These are phyloP conservation scores for Lasioglossum villosulum DNA, from an alignment of 2,888 invertebrate genomes.

Conservation along the genomic window DNA sequence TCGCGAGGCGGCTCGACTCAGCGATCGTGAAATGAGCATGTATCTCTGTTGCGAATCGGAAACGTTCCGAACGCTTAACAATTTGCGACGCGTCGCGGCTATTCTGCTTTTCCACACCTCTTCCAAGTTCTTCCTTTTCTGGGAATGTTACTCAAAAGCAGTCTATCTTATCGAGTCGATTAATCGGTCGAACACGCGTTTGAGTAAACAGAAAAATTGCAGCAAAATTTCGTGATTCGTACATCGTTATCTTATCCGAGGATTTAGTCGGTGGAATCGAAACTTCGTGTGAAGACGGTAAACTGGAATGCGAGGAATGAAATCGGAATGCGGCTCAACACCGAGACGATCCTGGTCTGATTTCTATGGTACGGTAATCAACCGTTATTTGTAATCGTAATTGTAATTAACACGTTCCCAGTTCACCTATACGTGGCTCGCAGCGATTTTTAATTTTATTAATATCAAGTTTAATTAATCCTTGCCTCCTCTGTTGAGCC, in stretches of 20 bases:
- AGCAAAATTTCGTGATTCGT: background rate
- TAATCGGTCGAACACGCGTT: background rate
- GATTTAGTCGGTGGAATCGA: background rate
- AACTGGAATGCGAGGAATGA: background rate
- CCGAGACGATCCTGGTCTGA: background rate
- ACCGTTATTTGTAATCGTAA: constrained; percentile 12
- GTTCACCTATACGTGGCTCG: background rate
- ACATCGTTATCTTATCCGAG: background rate
- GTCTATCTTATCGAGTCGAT: background rate
- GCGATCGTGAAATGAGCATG: constrained; percentile 23
- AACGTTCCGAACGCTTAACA: background rate
- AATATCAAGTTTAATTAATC: background rate
- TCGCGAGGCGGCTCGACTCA: constrained; percentile 4
- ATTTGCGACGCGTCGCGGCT: constrained; percentile 1
- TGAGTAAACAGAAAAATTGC: background rate
- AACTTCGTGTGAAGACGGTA: background rate
- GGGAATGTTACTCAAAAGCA: background rate
- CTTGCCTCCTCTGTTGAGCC: background rate
- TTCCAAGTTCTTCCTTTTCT: background rate
- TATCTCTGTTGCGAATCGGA: constrained; percentile 12
- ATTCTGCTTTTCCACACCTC: background rate
- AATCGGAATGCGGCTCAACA: constrained; percentile 4
- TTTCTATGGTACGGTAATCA: constrained; percentile 8
- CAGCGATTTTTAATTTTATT: background rate
- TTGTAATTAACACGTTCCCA: background rate